phyloP scores from a whole-genome alignment of 2,797 vertebrate genomes.

The Myotis findleyi region DNA sequence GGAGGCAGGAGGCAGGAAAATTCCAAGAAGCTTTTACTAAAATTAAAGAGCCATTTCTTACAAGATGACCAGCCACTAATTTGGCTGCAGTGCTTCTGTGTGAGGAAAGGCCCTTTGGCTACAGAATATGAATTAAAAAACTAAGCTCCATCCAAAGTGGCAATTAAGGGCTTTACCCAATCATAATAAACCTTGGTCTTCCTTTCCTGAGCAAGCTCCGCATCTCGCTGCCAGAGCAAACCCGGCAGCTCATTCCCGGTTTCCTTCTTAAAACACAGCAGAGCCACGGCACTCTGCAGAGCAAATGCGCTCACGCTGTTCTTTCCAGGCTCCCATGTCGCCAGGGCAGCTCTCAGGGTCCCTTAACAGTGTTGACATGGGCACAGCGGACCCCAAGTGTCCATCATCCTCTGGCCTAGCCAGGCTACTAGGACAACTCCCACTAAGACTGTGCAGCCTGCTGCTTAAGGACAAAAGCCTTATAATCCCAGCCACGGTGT shows the following conservation, averaged over 20 bases:
- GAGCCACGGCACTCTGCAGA: conserved; percentile 6
- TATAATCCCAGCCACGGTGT: background rate
- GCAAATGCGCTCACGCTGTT: background rate
- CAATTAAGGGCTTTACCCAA: conserved; percentile 78
- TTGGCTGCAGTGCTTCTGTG: conserved; percentile 64
- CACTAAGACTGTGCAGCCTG: background rate
- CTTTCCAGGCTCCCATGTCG: background rate
- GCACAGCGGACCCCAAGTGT: background rate
- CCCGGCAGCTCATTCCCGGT: conserved; percentile 76
- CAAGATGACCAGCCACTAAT: conserved; percentile 78
- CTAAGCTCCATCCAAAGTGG: conserved; percentile 74
- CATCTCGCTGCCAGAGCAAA: conserved; percentile 81
- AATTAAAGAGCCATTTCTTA: conserved; percentile 78
- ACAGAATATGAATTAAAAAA: conserved; percentile 73
- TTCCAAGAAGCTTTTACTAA: conserved; percentile 74
- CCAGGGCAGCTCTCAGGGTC: background rate
- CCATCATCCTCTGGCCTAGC: background rate
- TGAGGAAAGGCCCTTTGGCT: conserved; percentile 68
- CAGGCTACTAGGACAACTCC: too few species aligned
- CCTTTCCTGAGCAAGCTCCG: conserved; percentile 56
- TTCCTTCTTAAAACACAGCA: conserved; percentile 80
- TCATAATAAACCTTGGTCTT: conserved; percentile 79
- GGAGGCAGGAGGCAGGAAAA: conserved; percentile 65
- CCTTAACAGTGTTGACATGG: background rate
- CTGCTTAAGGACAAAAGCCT: background rate